These are phyloP conservation scores for Poecilus cupreus DNA, from an alignment of 2,888 invertebrate genomes.

Conservation along the genomic window DNA sequence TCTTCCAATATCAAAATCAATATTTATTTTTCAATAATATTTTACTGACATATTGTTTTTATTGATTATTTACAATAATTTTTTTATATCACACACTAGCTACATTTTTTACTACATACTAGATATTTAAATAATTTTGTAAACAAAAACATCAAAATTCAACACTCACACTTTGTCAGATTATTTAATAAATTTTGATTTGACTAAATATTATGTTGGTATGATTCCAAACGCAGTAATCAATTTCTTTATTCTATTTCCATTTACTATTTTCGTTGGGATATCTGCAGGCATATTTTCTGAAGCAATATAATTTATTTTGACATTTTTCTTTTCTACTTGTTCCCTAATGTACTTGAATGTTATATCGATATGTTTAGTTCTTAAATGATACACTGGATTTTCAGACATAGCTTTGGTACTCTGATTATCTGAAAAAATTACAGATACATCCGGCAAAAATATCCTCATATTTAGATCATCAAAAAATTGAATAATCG, in stretches of 20 bases:
- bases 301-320: no score
- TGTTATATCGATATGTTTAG: constrained; percentile 14
- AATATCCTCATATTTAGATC: neutral
- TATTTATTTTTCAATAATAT: no score
- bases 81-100: no score
- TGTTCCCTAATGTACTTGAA: constrained; percentile 11
- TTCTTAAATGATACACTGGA: neutral
- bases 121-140: no score
- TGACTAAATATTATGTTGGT: neutral
- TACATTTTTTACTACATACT: no score
- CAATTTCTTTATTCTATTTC: constrained; percentile 3
- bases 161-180: neutral
- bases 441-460: neutral
- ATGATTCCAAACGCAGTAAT: neutral
- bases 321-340: no score
- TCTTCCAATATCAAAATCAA: no score
- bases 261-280: constrained; percentile 8
- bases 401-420: constrained; percentile 30
- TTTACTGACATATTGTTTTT: no score
- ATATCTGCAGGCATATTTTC: constrained; percentile 30
- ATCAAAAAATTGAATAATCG: no score
- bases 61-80: no score
- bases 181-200: neutral
- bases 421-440: constrained; percentile 36
- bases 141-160: neutral